These are phyloP conservation scores for Geophilus truncorum DNA, from an alignment of 2,888 invertebrate genomes.

Conservation along the genomic window DNA sequence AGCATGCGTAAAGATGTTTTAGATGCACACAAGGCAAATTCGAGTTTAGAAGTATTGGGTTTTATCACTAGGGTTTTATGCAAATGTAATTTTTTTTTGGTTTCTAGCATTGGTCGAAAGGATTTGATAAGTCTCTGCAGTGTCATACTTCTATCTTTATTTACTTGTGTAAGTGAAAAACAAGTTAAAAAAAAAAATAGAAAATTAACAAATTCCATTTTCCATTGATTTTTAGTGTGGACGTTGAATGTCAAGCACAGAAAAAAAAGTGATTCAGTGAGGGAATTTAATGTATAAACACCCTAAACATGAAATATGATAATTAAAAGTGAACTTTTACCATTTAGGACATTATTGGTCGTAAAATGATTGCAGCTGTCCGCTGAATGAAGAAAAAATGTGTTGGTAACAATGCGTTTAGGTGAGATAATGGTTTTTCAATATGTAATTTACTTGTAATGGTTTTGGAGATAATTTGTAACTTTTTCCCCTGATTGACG, in stretches of 20 bases:
- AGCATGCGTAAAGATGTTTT: too few relatives aligned
- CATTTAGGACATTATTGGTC: not conserved
- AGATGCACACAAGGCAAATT: too few relatives aligned
- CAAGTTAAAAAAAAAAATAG: not conserved
- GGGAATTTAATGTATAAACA: not conserved
- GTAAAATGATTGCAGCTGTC: not conserved
- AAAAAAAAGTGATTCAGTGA: too few relatives aligned
- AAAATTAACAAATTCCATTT: not conserved
- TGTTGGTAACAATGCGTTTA: not conserved
- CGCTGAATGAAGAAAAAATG: not conserved
- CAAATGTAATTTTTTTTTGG: too few relatives aligned
- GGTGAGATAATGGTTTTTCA: not conserved
- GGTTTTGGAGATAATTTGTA: not conserved
- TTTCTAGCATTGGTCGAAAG: too few relatives aligned
- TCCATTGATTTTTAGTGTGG: not conserved
- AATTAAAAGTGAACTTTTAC: not conserved
- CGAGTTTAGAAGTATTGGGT: too few relatives aligned
- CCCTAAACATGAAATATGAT: not conserved
- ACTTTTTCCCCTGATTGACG: not conserved
- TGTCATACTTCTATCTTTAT: too few relatives aligned
- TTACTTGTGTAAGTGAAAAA: not conserved
- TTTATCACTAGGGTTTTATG: too few relatives aligned
- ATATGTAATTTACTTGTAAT: not conserved
- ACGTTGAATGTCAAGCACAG: not conserved
- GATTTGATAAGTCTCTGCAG: too few relatives aligned